Evolutionary conservation across 23 tunicate genomes (phyloP).

Genomic region (Botrylloides violaceus): DNA sequence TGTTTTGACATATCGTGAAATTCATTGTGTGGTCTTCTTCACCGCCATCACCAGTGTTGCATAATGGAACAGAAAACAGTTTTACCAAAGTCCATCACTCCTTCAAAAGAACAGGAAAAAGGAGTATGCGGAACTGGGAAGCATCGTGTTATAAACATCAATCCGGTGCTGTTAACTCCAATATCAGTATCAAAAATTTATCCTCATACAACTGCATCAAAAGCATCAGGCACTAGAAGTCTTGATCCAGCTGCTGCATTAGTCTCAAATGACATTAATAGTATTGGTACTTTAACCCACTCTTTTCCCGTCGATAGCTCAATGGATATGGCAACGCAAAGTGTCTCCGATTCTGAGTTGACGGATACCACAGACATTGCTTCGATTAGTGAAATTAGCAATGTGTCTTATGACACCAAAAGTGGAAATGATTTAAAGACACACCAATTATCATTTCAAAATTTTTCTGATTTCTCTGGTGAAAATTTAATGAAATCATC

Average conservation of each 20-base stretch:
- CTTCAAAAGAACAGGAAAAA: background rate
- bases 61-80: background rate
- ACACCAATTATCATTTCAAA: background rate
- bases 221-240: background rate
- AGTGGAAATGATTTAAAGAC: background rate
- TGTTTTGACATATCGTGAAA: no score
- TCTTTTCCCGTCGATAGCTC: no score
- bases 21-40: no score
- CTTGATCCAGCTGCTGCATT: background rate
- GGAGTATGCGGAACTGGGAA: conserved; percentile 13
- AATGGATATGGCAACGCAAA: background rate
- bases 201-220: background rate
- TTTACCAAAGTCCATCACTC: background rate
- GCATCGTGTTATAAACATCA: conserved; percentile 23
- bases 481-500: background rate
- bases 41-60: no score
- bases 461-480: background rate
- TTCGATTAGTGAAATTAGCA: background rate
- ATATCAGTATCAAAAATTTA: conserved; percentile 6
- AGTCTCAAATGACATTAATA: background rate
- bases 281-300: background rate
- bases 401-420: background rate
- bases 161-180: conserved; percentile 19
- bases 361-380: conserved; percentile 12
- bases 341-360: conserved; percentile 13